phyloP scores from a whole-genome alignment of 1,140 invertebrate species.

The Hermatobates lingyangjiaoensis region DNA sequence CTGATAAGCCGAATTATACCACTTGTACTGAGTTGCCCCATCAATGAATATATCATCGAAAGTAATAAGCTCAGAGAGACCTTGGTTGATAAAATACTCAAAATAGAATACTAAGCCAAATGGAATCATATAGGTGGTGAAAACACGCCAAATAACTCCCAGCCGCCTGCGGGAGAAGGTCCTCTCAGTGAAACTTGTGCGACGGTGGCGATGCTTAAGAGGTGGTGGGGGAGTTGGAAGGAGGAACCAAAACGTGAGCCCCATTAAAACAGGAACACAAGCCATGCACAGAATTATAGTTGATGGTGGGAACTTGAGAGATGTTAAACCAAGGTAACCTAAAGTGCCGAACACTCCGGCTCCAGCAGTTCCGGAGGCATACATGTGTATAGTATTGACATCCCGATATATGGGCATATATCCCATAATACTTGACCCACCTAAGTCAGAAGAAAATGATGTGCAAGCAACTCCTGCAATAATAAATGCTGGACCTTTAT shows the following conservation, averaged over 20 bases:
- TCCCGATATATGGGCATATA: conserved; percentile 45
- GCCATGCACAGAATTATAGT: conserved; percentile 54
- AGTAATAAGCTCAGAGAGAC: conserved; percentile 57
- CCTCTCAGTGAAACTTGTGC: no score
- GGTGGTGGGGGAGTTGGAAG: no score
- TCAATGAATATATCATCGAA: conserved; percentile 44
- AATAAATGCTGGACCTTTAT: conserved; percentile 33
- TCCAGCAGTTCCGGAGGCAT: conserved; percentile 70
- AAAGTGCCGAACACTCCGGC: conserved; percentile 62
- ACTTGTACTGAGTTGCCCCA: conserved; percentile 53
- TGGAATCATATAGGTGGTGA: conserved; percentile 66
- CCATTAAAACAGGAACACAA: conserved; percentile 45
- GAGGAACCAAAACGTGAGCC: conserved; percentile 28
- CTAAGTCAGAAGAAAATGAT: conserved; percentile 54
- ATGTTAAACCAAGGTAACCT: conserved; percentile 47
- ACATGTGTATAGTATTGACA: conserved; percentile 57
- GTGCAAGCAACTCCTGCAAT: conserved; percentile 54
- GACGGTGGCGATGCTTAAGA: no score
- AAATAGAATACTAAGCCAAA: conserved; percentile 62
- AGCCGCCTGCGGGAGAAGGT: no score
- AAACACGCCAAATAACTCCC: conserved; percentile 29
- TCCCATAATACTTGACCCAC: conserved; percentile 60
- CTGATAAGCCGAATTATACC: conserved; percentile 74
- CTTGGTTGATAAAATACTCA: conserved; percentile 85
- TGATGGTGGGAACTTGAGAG: conserved; percentile 34